Evolutionary conservation across 2,888 invertebrate genomes (phyloP).

Genomic region (Rhopalosiphum nymphaeae): DNA sequence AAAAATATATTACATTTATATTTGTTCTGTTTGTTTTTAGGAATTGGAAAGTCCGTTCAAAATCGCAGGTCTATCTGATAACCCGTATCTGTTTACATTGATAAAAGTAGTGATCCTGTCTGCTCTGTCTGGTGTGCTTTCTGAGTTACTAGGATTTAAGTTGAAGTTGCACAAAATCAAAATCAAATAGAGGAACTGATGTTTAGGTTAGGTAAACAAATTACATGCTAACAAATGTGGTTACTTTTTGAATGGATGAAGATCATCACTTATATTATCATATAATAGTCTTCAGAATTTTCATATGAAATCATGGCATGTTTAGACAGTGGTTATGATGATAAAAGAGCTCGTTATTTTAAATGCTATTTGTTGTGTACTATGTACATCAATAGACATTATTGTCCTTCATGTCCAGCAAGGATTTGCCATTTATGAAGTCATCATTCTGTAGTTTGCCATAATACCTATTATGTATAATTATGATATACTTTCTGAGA

Average conservation of each 20-base stretch:
- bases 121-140: slow-evolving; percentile 95
- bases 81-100: slow-evolving; percentile 95
- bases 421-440: background rate
- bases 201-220: background rate
- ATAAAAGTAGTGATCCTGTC: slow-evolving; percentile 95
- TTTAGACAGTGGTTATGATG: background rate
- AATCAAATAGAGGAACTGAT: slow-evolving; percentile 76
- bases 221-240: background rate
- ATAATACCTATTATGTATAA: background rate
- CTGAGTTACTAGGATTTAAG: slow-evolving; percentile 96
- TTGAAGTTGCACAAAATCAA: slow-evolving; percentile 97
- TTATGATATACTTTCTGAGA: background rate
- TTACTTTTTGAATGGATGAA: background rate
- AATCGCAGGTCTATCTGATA: slow-evolving; percentile 95
- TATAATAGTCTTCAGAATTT: background rate
- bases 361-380: background rate
- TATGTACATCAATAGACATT: background rate
- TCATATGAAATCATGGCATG: background rate
- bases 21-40: slow-evolving; percentile 72
- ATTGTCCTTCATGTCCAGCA: background rate
- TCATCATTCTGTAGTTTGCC: background rate
- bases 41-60: slow-evolving; percentile 97
- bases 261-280: background rate
- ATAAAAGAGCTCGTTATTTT: background rate
- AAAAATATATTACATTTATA: too few relatives aligned